phyloP scores from a whole-genome alignment of 1,140 invertebrate species.

The Philopotamus ludificatus region DNA sequence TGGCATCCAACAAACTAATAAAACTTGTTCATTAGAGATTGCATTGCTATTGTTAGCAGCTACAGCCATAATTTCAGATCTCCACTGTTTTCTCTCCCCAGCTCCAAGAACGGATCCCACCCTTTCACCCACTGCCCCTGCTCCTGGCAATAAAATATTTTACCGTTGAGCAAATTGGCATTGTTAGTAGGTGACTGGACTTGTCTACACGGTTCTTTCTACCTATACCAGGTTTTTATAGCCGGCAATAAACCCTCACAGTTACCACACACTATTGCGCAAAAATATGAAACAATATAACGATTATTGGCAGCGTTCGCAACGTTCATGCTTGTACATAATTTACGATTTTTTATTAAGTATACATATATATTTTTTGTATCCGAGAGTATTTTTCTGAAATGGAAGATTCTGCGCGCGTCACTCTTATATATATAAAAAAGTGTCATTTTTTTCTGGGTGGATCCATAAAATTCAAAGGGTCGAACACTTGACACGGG shows the following conservation, averaged over 20 bases:
- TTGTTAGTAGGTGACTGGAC: neutral
- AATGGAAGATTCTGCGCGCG: neutral
- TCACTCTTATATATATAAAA: constrained; percentile 2
- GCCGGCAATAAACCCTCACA: neutral
- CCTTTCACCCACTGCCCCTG: neutral
- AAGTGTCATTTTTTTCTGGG: neutral
- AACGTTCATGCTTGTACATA: neutral
- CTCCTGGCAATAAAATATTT: neutral
- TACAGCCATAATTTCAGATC: too few relatives aligned
- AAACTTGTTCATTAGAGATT: too few relatives aligned
- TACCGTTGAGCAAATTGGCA: neutral
- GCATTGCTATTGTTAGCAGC: too few relatives aligned
- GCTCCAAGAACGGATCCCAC: too few relatives aligned
- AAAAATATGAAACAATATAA: constrained; percentile 8
- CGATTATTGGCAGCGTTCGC: neutral
- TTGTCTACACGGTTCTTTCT: neutral
- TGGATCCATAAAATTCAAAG: constrained; percentile 6
- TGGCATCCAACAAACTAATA: too few relatives aligned
- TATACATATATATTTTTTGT: too few relatives aligned
- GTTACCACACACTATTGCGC: neutral
- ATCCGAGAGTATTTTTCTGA: too few relatives aligned
- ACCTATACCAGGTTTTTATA: neutral
- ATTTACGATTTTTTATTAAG: neutral
- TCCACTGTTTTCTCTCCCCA: too few relatives aligned
- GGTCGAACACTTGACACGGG: constrained; percentile 8